A percentile compares a stretch with the other conserved stretches of the same genome.
phyloP scores from a whole-genome alignment of 2,113 vertebrate species.

The Lamprologus speciosus region DNA sequence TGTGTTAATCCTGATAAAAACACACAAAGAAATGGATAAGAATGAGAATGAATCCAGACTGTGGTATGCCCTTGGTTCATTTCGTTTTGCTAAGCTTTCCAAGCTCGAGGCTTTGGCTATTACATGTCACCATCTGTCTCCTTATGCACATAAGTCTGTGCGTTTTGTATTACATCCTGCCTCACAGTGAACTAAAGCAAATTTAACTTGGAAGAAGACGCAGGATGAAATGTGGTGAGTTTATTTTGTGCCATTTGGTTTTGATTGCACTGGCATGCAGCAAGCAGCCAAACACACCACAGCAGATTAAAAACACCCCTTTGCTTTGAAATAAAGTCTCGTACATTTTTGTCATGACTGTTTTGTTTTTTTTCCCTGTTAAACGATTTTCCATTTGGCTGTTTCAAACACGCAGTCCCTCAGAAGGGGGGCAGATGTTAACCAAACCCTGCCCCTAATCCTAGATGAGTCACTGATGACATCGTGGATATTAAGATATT shows the following conservation, averaged over 20 bases:
- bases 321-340: neutral
- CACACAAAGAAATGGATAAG: neutral
- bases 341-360: neutral
- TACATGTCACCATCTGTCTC: constrained; percentile 43
- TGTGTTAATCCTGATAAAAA: neutral
- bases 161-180: neutral
- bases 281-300: neutral
- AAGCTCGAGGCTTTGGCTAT: constrained; percentile 26
- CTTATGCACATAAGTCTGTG: constrained; percentile 19
- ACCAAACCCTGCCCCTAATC: neutral
- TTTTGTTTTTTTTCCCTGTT: accelerated
- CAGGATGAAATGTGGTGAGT: neutral
- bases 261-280: neutral
- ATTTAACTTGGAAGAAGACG: neutral
- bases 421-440: neutral
- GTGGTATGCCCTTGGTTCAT: constrained; percentile 3
- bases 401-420: neutral
- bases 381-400: neutral
- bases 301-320: neutral
- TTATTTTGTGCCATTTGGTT: neutral
- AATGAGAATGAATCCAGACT: neutral
- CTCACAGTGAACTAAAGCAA: neutral
- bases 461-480: neutral
- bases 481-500: neutral
- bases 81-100: constrained; percentile 31